These are phyloP conservation scores for Bimastos eiseni DNA, from an alignment of 2,888 invertebrate genomes.

Conservation along the genomic window DNA sequence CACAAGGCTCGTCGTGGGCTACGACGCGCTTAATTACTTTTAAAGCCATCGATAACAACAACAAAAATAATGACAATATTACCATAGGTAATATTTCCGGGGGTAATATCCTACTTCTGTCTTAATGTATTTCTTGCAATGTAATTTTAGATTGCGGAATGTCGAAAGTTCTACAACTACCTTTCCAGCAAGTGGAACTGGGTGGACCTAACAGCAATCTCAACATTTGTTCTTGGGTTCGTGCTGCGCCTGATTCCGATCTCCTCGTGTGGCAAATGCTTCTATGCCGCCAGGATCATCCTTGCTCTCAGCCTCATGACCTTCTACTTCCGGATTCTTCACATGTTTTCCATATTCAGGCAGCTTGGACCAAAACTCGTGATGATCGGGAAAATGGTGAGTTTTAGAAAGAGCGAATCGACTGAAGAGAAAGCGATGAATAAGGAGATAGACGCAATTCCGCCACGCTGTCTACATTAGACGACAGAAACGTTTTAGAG, in stretches of 20 bases:
- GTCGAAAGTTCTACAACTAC: constrained; percentile 26
- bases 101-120: no score
- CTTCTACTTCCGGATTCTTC: constrained; percentile 59
- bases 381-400: constrained; percentile 61
- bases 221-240: constrained; percentile 25
- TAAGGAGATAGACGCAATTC: no score
- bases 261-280: constrained; percentile 36
- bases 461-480: no score
- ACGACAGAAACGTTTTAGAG: no score
- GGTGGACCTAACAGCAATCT: constrained; percentile 14
- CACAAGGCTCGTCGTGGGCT: no score
- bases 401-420: constrained; percentile 37
- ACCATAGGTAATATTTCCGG: no score
- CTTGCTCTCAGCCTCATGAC: constrained; percentile 59
- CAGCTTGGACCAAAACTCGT: constrained; percentile 61
- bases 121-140: no score
- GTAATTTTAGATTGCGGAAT: neutral
- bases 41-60: no score
- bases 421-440: no score
- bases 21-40: no score
- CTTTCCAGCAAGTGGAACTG: constrained; percentile 27
- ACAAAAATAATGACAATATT: no score
- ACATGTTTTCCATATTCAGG: no score
- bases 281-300: constrained; percentile 59
- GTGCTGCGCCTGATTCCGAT: constrained; percentile 34